phyloP scores from a whole-genome alignment of 1,140 invertebrate genomes.

The Anagrus nilaparvatae region DNA sequence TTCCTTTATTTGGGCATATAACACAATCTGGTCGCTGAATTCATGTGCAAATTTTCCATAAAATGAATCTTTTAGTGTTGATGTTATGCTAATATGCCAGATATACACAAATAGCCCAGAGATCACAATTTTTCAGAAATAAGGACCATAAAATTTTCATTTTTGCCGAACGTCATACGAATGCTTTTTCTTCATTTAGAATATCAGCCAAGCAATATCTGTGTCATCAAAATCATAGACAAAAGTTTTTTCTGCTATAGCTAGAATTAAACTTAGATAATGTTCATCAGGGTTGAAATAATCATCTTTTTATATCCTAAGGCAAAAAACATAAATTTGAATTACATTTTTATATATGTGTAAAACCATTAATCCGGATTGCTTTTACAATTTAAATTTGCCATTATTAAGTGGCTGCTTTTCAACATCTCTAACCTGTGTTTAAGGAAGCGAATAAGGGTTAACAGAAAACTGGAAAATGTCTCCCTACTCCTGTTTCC shows the following conservation, averaged over 20 bases:
- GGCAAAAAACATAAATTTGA: constrained; percentile 52
- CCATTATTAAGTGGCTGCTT: constrained; percentile 44
- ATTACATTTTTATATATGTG: no score
- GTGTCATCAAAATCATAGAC: constrained; percentile 91
- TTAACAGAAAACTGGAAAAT: constrained; percentile 93
- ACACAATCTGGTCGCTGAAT: constrained; percentile 85
- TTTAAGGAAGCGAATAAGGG: constrained; percentile 79
- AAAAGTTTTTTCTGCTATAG: constrained; percentile 81
- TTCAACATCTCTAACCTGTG: constrained; percentile 62
- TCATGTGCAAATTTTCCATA: constrained; percentile 85
- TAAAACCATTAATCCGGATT: background rate
- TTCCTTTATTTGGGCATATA: constrained; percentile 89
- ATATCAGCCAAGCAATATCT: constrained; percentile 80
- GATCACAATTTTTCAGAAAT: constrained; percentile 59
- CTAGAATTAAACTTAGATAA: constrained; percentile 72
- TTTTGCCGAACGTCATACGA: constrained; percentile 22
- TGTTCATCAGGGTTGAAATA: constrained; percentile 76
- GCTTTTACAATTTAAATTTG: constrained; percentile 78
- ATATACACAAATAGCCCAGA: constrained; percentile 98
- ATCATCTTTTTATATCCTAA: constrained; percentile 81
- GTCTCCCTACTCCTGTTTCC: constrained; percentile 98
- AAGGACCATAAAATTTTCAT: constrained; percentile 1
- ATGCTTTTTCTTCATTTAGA: constrained; percentile 75
- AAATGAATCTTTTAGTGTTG: constrained; percentile 92
- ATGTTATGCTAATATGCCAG: constrained; percentile 97